Percentiles rank a stretch among this genome's conserved stretches.
These are phyloP conservation scores for Nasonovia ribisnigri DNA, from an alignment of 2,888 invertebrate genomes.

Conservation along the genomic window DNA sequence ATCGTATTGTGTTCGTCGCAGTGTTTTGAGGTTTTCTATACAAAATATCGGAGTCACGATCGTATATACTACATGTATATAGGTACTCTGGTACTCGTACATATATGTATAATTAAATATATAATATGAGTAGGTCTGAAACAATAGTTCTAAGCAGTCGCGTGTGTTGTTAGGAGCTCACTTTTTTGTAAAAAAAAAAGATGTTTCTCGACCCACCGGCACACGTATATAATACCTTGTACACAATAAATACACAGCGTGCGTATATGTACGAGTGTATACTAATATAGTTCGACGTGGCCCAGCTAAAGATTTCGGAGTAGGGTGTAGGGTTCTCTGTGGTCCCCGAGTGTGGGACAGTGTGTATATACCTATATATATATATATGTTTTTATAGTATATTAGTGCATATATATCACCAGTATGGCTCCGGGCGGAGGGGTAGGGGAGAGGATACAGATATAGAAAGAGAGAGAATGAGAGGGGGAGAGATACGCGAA, in stretches of 20 bases:
- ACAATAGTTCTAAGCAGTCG: background rate
- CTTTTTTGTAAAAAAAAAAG: background rate
- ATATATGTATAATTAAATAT: too few relatives aligned
- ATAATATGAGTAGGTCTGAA: background rate
- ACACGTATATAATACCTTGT: background rate
- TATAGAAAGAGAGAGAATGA: background rate
- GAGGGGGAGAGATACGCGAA: too few relatives aligned
- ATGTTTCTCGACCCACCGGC: background rate
- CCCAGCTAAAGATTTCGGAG: background rate
- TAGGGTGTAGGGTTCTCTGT: background rate
- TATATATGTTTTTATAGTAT: background rate
- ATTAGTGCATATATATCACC: background rate
- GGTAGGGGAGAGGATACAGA: background rate
- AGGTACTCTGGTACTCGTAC: background rate
- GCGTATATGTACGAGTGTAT: background rate
- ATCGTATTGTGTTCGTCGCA: too few relatives aligned
- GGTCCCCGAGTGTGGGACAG: background rate
- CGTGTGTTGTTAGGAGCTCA: background rate
- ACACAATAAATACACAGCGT: background rate
- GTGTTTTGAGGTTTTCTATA: too few relatives aligned
- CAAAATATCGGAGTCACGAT: too few relatives aligned
- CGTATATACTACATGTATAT: background rate
- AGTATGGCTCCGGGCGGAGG: too few relatives aligned
- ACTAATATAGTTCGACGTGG: background rate
- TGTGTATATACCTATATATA: background rate